These are phyloP conservation scores for Dunckerocampus dactyliophorus DNA, from an alignment of 2,113 vertebrate genomes.

Conservation along the genomic window DNA sequence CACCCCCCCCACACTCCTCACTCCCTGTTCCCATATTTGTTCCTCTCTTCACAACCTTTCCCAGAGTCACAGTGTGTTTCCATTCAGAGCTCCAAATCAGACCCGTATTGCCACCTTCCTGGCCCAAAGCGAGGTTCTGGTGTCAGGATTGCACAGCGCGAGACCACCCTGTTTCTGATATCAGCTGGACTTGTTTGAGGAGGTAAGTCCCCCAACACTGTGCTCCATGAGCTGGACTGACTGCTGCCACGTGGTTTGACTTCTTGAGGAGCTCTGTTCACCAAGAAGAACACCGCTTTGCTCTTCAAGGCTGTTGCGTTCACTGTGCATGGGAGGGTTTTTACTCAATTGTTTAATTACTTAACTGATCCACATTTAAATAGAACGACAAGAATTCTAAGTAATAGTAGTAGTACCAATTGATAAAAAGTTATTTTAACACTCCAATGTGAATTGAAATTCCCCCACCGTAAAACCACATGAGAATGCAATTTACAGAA, in stretches of 20 bases:
- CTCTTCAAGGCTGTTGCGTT: neutral
- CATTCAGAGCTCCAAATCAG: slow-evolving; percentile 36
- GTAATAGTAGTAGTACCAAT: neutral
- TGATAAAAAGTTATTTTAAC: neutral
- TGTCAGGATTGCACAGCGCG: slow-evolving; percentile 22
- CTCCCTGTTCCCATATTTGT: slow-evolving; percentile 50
- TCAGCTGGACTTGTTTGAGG: slow-evolving; percentile 21
- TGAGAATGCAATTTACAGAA: no score
- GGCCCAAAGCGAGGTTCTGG: slow-evolving; percentile 10
- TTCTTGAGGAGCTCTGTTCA: slow-evolving; percentile 4
- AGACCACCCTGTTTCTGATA: slow-evolving; percentile 1
- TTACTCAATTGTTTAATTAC: no score
- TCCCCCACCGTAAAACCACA: neutral
- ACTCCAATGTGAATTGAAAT: neutral
- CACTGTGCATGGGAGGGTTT: no score
- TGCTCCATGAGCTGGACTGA: slow-evolving; percentile 12
- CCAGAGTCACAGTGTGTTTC: slow-evolving; percentile 25
- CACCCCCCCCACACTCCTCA: slow-evolving; percentile 32
- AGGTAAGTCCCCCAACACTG: slow-evolving; percentile 38
- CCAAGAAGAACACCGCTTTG: neutral
- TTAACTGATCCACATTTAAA: no score
- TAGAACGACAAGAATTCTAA: neutral
- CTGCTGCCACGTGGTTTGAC: slow-evolving; percentile 32
- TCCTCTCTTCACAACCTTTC: slow-evolving; percentile 42
- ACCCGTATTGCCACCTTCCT: neutral